These are phyloP conservation scores for Drosophila oshimai DNA, from an alignment of 1,140 invertebrate genomes.

Conservation along the genomic window DNA sequence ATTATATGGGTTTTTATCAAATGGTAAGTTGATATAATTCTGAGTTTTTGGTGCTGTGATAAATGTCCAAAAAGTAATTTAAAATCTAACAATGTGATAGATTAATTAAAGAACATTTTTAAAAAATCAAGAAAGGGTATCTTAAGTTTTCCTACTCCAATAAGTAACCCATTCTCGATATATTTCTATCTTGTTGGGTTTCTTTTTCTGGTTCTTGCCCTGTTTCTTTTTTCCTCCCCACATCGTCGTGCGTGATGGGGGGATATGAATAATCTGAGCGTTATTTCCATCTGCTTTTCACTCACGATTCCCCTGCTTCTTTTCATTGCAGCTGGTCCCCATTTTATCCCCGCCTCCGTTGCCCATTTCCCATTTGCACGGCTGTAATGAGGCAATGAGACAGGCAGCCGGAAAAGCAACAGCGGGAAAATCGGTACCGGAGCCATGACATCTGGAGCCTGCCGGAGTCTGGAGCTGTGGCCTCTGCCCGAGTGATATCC, in stretches of 20 bases:
- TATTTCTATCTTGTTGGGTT: slow-evolving; percentile 3
- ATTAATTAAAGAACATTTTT: no score
- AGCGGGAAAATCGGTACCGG: slow-evolving; percentile 7
- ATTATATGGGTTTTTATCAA: no score
- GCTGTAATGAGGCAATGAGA: slow-evolving; percentile 49
- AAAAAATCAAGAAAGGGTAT: background rate
- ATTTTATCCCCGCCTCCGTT: slow-evolving; percentile 4
- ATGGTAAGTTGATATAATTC: no score
- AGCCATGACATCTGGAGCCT: slow-evolving; percentile 51
- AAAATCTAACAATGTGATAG: no score
- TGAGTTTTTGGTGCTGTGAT: no score
- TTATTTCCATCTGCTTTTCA: slow-evolving; percentile 37
- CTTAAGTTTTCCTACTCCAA: background rate
- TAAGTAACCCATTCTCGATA: background rate
- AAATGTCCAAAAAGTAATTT: no score
- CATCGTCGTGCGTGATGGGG: slow-evolving; percentile 7
- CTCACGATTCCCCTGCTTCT: slow-evolving; percentile 23
- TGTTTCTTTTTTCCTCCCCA: background rate
- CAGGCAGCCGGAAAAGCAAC: slow-evolving; percentile 22
- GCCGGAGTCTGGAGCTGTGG: slow-evolving; percentile 36
- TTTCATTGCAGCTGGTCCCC: slow-evolving; percentile 44
- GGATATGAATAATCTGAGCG: slow-evolving; percentile 47
- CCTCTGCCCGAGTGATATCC: slow-evolving; percentile 30
- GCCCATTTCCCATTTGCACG: slow-evolving; percentile 27
- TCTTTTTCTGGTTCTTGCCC: background rate